Evolutionary conservation across 1,140 invertebrate genomes (phyloP).

Genomic region (Penaeus japonicus): DNA sequence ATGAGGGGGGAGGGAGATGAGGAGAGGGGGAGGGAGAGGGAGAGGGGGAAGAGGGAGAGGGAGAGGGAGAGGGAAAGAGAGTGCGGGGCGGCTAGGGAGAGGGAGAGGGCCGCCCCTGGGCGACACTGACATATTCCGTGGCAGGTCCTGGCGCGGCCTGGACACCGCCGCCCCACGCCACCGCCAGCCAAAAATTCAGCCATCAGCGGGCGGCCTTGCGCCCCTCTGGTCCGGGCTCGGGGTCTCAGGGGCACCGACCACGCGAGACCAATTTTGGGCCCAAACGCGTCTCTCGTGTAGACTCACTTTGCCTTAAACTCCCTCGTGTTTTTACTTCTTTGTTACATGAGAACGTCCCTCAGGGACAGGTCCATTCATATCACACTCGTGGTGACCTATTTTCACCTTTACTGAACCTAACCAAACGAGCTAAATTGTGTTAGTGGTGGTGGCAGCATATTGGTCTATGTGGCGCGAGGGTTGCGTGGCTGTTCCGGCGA

Average conservation of each 20-base stretch:
- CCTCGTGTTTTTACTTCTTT: conserved; percentile 38
- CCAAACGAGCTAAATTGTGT: conserved; percentile 46
- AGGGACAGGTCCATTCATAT: conserved; percentile 46
- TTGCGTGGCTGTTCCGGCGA: conserved; percentile 4
- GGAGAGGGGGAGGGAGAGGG: too few relatives aligned
- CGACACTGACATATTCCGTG: too few relatives aligned
- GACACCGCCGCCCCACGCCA: not conserved
- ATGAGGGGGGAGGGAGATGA: not conserved
- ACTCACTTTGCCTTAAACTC: conserved; percentile 24
- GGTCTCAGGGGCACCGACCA: not conserved
- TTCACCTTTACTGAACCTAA: conserved; percentile 39
- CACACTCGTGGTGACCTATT: conserved; percentile 42
- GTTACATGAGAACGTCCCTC: conserved; percentile 19
- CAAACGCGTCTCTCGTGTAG: conserved; percentile 19
- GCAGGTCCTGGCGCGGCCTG: too few relatives aligned
- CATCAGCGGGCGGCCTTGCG: conserved; percentile 34
- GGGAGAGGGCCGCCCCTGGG: too few relatives aligned
- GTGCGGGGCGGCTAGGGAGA: too few relatives aligned
- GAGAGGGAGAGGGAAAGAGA: too few relatives aligned
- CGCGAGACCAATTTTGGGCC: conserved; percentile 27
- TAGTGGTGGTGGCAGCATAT: conserved; percentile 14
- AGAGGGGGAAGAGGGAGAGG: too few relatives aligned
- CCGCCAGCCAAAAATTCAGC: conserved; percentile 37
- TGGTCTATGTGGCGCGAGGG: conserved; percentile 29
- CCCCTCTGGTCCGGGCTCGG: not conserved